Evolutionary conservation across 2,888 invertebrate genomes (phyloP), one percentile per base, ranked within the genome.

Genomic region (Melanostoma scalare): DNA sequence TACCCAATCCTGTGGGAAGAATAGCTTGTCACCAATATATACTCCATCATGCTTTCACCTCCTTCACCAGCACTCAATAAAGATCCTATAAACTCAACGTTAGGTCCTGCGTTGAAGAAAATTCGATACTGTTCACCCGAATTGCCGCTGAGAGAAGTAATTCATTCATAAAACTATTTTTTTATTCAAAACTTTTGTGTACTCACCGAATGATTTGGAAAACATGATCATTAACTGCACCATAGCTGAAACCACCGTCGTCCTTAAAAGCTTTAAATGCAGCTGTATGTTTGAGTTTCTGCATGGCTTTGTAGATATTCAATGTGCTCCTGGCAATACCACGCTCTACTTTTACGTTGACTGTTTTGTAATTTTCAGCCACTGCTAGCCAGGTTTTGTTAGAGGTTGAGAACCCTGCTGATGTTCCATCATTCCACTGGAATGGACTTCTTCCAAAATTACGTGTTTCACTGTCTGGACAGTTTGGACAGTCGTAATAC

Each of bases 341-440:
- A 44, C 92, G 93, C 87, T 95, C 93, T 0, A 89, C 91, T 50
- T 90, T 92, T 38, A 94, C 92, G 89, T 96, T 96, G 8, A 93
- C 88, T 5, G 90, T 91, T 80, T 86, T 87, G 87, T 93, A 95
- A 87, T 95, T 94, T 0, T 92, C 89, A 76, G 94, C 93, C 0
- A 96, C 92, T 0, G 95, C 95, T 6, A 96, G 88, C 95, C 96
- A 96, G 0, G 95, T 93, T 0, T 60, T 65, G 0, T 87, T 88
- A 2, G 88, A 91, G 0, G 94, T 91, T 0, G 94, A 93, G 88
- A 96, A 96, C 0, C 94, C 94, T 3, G 93, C 92, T 77, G 91
- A 92, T 0, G 86, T 86, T 0, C 88, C 82, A 3, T 88, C 85
- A 73, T 92, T 91, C 94, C 94, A 94, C 82, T 94, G 94, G 90